Conservation (phyloP, 2,888 invertebrate genomes). For the Hydroisotoma schaefferi region DNA sequence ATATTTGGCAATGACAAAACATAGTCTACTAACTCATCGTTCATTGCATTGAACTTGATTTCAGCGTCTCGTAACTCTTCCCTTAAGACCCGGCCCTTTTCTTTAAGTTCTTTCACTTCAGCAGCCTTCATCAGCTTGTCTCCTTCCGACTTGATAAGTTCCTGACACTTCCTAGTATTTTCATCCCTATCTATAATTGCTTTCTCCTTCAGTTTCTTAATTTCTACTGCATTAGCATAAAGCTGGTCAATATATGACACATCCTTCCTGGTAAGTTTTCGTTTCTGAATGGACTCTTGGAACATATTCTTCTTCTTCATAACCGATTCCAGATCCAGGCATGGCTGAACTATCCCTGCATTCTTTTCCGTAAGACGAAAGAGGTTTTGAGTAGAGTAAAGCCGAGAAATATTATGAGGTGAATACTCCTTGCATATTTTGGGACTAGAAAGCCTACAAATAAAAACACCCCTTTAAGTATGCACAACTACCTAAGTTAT, state of each 20-base stretch:
- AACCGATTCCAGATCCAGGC: conserved; percentile 37
- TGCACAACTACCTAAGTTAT: no score
- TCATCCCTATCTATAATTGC: conserved; percentile 49
- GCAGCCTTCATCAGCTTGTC: conserved; percentile 42
- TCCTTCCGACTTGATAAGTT: conserved; percentile 6
- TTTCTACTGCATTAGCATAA: conserved; percentile 51
- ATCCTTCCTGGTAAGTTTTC: conserved; percentile 67
- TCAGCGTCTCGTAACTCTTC: conserved; percentile 65
- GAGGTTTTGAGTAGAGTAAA: conserved; percentile 21
- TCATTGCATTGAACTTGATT: conserved; percentile 65
- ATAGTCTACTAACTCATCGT: conserved; percentile 65
- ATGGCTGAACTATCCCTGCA: conserved; percentile 25
- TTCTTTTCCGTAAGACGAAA: conserved; percentile 26
- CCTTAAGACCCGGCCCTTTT: conserved; percentile 59
- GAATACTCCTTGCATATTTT: no score
- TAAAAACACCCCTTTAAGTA: no score
- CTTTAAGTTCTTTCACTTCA: conserved; percentile 58
- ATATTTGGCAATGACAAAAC: conserved; percentile 67
- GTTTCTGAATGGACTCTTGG: conserved; percentile 55
- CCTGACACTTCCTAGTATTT: conserved; percentile 27
- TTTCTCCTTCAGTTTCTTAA: conserved; percentile 55
- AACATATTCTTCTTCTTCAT: conserved; percentile 22
- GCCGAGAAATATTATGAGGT: background rate
- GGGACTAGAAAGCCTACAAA: no score
- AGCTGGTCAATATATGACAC: conserved; percentile 23